Evolutionary conservation across 2,888 invertebrate species (phyloP).

Genomic region (Luperina testacea): DNA sequence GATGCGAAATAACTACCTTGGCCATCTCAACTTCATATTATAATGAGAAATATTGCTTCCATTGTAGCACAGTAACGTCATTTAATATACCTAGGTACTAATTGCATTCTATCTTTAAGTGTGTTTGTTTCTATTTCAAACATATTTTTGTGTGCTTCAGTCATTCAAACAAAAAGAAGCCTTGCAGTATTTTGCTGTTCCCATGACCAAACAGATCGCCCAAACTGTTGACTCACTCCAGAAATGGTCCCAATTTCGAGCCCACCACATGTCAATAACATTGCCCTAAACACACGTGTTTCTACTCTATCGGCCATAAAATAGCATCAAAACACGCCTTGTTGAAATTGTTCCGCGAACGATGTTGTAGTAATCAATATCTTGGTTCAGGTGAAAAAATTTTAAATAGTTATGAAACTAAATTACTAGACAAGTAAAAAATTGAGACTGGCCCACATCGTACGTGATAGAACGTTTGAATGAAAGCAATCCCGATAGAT

Average conservation of each 20-base stretch:
- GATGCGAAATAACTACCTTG: slow-evolving; percentile 29
- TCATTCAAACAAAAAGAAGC: slow-evolving; percentile 12
- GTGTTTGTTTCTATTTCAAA: slow-evolving; percentile 33
- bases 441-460: slow-evolving; percentile 44
- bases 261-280: slow-evolving; percentile 21
- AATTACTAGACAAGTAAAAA: slow-evolving; percentile 47
- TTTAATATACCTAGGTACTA: slow-evolving; percentile 28
- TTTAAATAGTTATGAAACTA: slow-evolving; percentile 46
- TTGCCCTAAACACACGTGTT: slow-evolving; percentile 25
- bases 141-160: slow-evolving; percentile 9
- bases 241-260: slow-evolving; percentile 13
- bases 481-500: slow-evolving; percentile 45
- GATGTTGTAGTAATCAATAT: slow-evolving; percentile 37
- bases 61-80: slow-evolving; percentile 32
- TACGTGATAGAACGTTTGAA: slow-evolving; percentile 53
- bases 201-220: background rate
- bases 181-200: slow-evolving; percentile 17
- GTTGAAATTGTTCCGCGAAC: slow-evolving; percentile 35
- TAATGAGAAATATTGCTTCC: slow-evolving; percentile 47
- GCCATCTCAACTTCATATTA: slow-evolving; percentile 45
- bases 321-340: slow-evolving; percentile 24
- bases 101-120: slow-evolving; percentile 26
- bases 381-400: slow-evolving; percentile 33
- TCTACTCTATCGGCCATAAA: slow-evolving; percentile 7
- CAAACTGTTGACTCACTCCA: background rate